Evolutionary conservation across 64 coral and sea anemone species (phyloP).

Genomic region (Pachyseris speciosa): DNA sequence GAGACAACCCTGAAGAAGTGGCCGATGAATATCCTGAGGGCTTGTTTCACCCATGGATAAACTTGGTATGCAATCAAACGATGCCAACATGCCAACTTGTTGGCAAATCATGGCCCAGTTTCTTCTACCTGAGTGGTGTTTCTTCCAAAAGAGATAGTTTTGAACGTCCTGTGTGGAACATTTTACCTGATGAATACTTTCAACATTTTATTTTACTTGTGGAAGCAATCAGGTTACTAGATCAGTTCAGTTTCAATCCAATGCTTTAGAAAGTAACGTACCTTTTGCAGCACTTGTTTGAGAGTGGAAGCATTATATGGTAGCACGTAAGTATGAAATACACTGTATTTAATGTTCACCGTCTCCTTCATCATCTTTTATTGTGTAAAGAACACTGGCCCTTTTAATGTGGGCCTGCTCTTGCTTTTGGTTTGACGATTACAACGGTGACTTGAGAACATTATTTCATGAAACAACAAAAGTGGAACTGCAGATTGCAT

Average conservation of each 20-base stretch:
- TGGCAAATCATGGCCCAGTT: too few species aligned
- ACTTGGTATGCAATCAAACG: too few species aligned
- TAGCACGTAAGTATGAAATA: constrained; percentile 28
- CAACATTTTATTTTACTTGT: constrained; percentile 32
- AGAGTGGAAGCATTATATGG: constrained; percentile 35
- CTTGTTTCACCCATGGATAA: not conserved
- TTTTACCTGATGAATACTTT: constrained; percentile 51
- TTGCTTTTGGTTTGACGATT: constrained; percentile 66
- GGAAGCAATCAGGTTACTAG: constrained; percentile 23
- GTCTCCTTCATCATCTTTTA: constrained; percentile 41
- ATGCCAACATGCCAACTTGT: too few species aligned
- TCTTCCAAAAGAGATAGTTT: too few species aligned
- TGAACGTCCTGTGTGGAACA: constrained; percentile 24
- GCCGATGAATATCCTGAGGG: not conserved
- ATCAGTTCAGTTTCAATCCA: constrained; percentile 33
- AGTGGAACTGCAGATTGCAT: constrained; percentile 24
- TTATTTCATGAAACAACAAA: constrained; percentile 53
- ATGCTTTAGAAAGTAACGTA: not conserved
- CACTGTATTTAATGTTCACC: constrained; percentile 52
- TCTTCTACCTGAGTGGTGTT: too few species aligned
- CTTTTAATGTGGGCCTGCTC: constrained; percentile 38
- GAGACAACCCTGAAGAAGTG: constrained; percentile 41
- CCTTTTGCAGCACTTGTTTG: constrained; percentile 32
- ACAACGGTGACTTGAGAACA: constrained; percentile 55
- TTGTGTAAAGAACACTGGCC: constrained; percentile 9